These are phyloP conservation scores for Callipepla squamata DNA, from an alignment of 2,113 vertebrate genomes.

Conservation along the genomic window DNA sequence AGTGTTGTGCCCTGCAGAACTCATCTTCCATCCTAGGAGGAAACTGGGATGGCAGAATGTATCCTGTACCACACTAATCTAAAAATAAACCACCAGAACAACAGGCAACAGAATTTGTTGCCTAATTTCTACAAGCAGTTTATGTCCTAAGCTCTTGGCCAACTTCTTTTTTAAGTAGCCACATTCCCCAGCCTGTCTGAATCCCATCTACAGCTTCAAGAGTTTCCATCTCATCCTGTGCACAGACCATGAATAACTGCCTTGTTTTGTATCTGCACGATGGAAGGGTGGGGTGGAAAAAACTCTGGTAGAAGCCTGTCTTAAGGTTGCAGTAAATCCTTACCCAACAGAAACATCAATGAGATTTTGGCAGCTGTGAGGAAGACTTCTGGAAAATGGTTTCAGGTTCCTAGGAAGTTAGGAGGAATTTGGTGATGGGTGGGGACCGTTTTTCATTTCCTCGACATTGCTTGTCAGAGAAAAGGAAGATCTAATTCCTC, in stretches of 20 bases:
- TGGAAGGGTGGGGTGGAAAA: conserved; percentile 69
- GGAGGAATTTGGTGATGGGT: conserved; percentile 43
- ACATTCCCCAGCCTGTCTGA: conserved; percentile 40
- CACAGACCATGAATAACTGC: conserved; percentile 54
- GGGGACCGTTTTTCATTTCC: conserved; percentile 40
- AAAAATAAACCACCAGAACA: conserved; percentile 50
- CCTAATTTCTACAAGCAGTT: conserved; percentile 5
- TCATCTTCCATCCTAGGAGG: neutral
- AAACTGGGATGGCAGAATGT: neutral
- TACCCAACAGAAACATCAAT: conserved; percentile 46
- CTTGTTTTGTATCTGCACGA: conserved; percentile 41
- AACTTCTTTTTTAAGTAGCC: neutral
- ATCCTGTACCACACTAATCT: neutral
- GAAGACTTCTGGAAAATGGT: conserved; percentile 61
- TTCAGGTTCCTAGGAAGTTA: conserved; percentile 71
- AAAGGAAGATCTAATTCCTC: conserved; percentile 41
- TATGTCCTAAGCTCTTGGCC: conserved; percentile 20
- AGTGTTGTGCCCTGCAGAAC: neutral
- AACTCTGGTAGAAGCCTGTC: conserved; percentile 62
- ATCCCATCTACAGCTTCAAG: conserved; percentile 42
- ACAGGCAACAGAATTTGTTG: conserved; percentile 15
- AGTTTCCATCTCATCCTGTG: conserved; percentile 53
- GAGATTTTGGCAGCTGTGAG: conserved; percentile 55
- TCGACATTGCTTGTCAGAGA: conserved; percentile 22
- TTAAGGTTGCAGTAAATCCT: conserved; percentile 63